These are phyloP conservation scores for Oostethus manadensis DNA, from an alignment of 2,113 vertebrate species.

Conservation along the genomic window DNA sequence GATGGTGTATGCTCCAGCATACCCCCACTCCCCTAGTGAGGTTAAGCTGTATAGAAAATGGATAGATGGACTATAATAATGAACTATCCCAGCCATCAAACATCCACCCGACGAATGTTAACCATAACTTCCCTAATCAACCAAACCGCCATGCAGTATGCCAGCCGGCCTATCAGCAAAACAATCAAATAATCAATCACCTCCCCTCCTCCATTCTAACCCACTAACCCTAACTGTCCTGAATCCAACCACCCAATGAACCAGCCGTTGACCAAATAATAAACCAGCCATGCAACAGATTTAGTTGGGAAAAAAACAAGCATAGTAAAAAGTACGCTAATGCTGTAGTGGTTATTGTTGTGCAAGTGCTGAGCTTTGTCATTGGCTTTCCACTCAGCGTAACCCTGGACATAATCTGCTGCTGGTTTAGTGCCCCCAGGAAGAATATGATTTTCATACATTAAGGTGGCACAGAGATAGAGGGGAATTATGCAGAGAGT, in stretches of 20 bases:
- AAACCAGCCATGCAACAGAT: neutral
- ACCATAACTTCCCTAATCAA: too few species aligned
- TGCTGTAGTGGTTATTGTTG: conserved; percentile 56
- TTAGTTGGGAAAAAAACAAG: conserved; percentile 6
- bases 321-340: conserved; percentile 38
- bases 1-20: too few species aligned
- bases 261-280: neutral
- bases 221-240: too few species aligned
- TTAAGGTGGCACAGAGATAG: conserved; percentile 60
- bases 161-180: neutral
- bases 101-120: too few species aligned
- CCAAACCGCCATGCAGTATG: neutral
- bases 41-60: too few species aligned
- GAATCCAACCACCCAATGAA: too few species aligned
- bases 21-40: too few species aligned
- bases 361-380: conserved; percentile 53
- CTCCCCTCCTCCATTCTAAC: too few species aligned
- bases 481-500: conserved; percentile 67
- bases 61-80: too few species aligned
- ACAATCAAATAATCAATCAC: too few species aligned
- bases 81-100: too few species aligned
- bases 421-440: conserved; percentile 61
- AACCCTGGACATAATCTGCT: conserved; percentile 69
- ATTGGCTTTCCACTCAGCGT: conserved; percentile 63
- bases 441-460: conserved; percentile 71